Conservation (phyloP, 2,113 vertebrate species). For the Centropus unirufus region DNA sequence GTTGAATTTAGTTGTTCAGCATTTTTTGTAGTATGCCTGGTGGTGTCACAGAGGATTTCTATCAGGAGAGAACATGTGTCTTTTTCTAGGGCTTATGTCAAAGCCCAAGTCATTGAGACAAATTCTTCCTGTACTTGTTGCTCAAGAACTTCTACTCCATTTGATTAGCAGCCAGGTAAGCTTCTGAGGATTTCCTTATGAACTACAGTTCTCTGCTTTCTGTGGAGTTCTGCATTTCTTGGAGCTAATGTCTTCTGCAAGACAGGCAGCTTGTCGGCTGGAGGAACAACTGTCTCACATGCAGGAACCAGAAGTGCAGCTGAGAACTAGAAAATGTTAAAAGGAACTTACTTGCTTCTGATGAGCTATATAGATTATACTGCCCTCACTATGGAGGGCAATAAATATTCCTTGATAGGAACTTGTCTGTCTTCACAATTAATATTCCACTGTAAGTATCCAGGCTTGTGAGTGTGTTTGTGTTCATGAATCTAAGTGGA, state of each 20-base stretch:
- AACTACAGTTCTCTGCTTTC: slow-evolving; percentile 13
- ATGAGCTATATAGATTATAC: background rate
- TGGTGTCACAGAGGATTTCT: slow-evolving; percentile 46
- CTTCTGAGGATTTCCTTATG: background rate
- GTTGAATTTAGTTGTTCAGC: slow-evolving; percentile 52
- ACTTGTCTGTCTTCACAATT: background rate
- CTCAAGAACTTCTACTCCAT: background rate
- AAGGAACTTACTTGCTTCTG: background rate
- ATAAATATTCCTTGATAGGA: background rate
- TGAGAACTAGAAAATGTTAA: background rate
- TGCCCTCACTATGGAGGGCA: background rate
- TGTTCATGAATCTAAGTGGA: background rate
- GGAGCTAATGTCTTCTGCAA: background rate
- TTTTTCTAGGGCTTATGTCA: slow-evolving; percentile 54
- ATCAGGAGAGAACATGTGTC: background rate
- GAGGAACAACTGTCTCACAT: background rate
- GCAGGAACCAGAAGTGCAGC: background rate
- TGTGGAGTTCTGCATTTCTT: background rate
- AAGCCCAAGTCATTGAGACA: background rate
- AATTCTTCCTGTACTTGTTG: slow-evolving; percentile 14
- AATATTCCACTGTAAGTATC: background rate
- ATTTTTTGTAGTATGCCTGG: slow-evolving; percentile 4
- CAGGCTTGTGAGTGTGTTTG: background rate
- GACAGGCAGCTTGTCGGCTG: background rate
- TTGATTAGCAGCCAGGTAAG: slow-evolving; percentile 21